Evolutionary conservation across 2,113 vertebrate species (phyloP).

Genomic region (Progne subis): DNA sequence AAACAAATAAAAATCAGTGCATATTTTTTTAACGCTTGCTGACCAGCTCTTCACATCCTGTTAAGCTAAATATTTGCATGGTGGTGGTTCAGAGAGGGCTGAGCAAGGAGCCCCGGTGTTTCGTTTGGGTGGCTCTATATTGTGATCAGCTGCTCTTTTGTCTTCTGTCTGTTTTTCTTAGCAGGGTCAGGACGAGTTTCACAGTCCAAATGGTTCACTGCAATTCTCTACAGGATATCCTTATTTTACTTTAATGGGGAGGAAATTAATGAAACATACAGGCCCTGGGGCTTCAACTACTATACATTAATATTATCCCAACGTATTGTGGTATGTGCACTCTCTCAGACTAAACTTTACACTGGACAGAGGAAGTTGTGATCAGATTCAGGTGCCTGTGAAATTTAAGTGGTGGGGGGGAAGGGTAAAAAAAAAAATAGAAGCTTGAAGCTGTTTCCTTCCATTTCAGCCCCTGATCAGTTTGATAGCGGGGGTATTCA

Average conservation of each 20-base stretch:
- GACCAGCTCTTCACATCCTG: slow-evolving; percentile 70
- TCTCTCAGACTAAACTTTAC: slow-evolving; percentile 72
- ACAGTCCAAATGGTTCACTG: slow-evolving; percentile 74
- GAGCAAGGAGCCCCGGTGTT: slow-evolving; percentile 54
- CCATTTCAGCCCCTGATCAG: slow-evolving; percentile 50
- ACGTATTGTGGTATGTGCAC: slow-evolving; percentile 65
- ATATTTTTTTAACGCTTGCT: slow-evolving; percentile 66
- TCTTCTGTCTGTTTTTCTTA: slow-evolving; percentile 75
- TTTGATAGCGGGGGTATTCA: slow-evolving; percentile 62
- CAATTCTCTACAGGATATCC: slow-evolving; percentile 80
- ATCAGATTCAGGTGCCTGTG: slow-evolving; percentile 77
- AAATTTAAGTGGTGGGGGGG: slow-evolving; percentile 57
- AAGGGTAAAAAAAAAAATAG: slow-evolving; percentile 15
- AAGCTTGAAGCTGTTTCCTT: slow-evolving; percentile 67
- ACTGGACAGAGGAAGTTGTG: slow-evolving; percentile 72
- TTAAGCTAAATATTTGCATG: slow-evolving; percentile 72
- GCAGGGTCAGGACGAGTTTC: slow-evolving; percentile 74
- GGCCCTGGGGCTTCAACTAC: slow-evolving; percentile 73
- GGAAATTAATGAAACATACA: slow-evolving; percentile 80
- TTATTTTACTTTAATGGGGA: slow-evolving; percentile 78
- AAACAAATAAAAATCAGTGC: slow-evolving; percentile 66
- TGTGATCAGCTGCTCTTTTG: slow-evolving; percentile 67
- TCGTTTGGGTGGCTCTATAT: slow-evolving; percentile 61
- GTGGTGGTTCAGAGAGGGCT: slow-evolving; percentile 46
- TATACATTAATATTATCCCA: slow-evolving; percentile 79